Base-by-base conservation (phyloP, 2,888 invertebrate species). In the Lasioglossum villosulum region DNA sequence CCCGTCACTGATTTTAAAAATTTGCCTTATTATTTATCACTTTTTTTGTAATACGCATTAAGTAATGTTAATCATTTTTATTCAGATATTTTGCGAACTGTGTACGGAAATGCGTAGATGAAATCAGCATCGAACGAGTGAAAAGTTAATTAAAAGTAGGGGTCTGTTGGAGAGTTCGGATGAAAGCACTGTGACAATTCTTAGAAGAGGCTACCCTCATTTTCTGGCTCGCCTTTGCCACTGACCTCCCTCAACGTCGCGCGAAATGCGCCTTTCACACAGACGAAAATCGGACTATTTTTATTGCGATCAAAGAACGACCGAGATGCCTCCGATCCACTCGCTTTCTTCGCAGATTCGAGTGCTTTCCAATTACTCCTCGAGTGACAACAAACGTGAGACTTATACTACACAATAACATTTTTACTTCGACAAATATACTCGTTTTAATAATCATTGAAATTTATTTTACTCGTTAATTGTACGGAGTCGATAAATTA, bases 211-310 rank as follows among this genome's bases (percentile, higher is more conserved):
- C 77, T 70, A 74, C 70, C 78, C 82, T 77, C 59, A 74, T 78
- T 63, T 74, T 68, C 27, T 12, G 34, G 45, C 77, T 78, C 87
- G 90, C 87, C 88, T 90, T 90, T 90, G 91, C 92, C 90, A 92
- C 93, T 93, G 92, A 92, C 93, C 93, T 92, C 92, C 88, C 92
- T 87, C 89, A 93, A 93, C 87, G 81, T 87, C 77, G 66, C 78
- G 59, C 75, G 80, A 83, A 78, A 84, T 77, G 75, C 63, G 63
- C 68, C 83, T 82, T 79, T 75, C 86, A 45, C 82, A 78, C 76
- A 75, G 48, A 56, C 83, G 79, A 84, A 78, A 81, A 86, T 76
- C 85, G 70, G 83, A 52, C 82, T 88, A 88, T 88, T 88, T 88
- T 86, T 84, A 78, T 82, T 77, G 80, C 81, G 74, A 79, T 86